phyloP scores from a whole-genome alignment of 2,113 vertebrate genomes.

The Nycticebus coucang region DNA sequence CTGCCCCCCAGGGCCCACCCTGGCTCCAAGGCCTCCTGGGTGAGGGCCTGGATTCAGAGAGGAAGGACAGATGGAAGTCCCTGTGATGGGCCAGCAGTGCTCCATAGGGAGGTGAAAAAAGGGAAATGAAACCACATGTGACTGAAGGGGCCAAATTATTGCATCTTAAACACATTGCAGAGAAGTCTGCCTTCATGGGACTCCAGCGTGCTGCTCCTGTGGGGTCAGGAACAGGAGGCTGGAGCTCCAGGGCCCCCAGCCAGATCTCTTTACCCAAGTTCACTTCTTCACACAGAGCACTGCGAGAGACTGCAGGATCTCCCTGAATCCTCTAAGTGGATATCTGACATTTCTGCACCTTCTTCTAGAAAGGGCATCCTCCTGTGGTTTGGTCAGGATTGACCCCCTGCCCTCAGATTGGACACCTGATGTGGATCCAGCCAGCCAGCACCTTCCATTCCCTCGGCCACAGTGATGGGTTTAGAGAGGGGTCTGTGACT shows the following conservation, averaged over 20 bases:
- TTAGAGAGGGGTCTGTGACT: neutral
- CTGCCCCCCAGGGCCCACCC: too few relatives aligned
- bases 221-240: rapidly evolving
- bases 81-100: rapidly evolving
- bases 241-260: rapidly evolving
- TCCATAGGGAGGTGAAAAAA: rapidly evolving
- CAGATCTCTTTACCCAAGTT: neutral
- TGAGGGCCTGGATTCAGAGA: neutral
- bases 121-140: neutral
- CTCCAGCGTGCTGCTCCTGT: neutral
- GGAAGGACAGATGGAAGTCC: neutral
- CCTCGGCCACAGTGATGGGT: neutral
- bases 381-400: neutral
- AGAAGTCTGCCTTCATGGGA: neutral
- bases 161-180: neutral
- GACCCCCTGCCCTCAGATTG: too few relatives aligned
- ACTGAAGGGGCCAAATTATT: neutral
- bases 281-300: neutral
- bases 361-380: neutral
- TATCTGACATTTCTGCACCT: too few relatives aligned
- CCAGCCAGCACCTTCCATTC: neutral
- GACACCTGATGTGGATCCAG: neutral
- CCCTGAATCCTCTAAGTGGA: neutral
- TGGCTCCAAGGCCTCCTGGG: neutral
- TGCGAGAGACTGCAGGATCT: too few relatives aligned